Evolutionary conservation across 2,888 invertebrate genomes (phyloP), one percentile per base, ranked within the genome.

Genomic region (Apamea epomidion): DNA sequence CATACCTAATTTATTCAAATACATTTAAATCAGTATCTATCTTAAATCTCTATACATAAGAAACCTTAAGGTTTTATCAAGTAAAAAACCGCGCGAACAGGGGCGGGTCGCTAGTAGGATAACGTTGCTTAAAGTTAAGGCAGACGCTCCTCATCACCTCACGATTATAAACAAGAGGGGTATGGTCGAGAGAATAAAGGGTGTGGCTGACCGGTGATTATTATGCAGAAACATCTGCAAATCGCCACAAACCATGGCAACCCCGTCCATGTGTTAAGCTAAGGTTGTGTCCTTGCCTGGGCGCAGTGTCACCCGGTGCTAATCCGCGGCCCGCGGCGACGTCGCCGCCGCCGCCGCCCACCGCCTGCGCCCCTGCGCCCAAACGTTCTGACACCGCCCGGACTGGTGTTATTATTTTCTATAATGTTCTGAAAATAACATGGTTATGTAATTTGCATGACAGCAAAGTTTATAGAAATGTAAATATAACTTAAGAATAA

Each of bases 231-330:
- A 62, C 10, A 51, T 45, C 21, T 10, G 72, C 8, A 74, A 12
- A 60, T 51, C 18, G 54, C 0, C 58, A 18, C 10, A 6, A 58
- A 60, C 21, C 29, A 32, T 75, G 48, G 45, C 73, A 81, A 37
- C 67, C 45, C 79, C 25, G 51, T 14, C 25, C 68, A 76, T 60
- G 81, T 83, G 83, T 81, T 79, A 75, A 78, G 74, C 74, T 77
- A 81, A 77, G 82, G 76, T 72, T 74, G 84, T 74, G 80, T 82
- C 86, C 89, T 89, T 85, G 89, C 78, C 73, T 78, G 81, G 77
- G 80, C 86, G 82, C 84, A 85, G 91, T 90, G 90, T 88, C 91
- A 89, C 83, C 81, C 89, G 83, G 89, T 83, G 91, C 76, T 88
- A 87, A 90, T 87, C 88, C 90, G 83, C 72, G 42, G 82, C 71